These are phyloP conservation scores for Zaprionus africanus DNA, from an alignment of 1,140 invertebrate species.

Conservation along the genomic window DNA sequence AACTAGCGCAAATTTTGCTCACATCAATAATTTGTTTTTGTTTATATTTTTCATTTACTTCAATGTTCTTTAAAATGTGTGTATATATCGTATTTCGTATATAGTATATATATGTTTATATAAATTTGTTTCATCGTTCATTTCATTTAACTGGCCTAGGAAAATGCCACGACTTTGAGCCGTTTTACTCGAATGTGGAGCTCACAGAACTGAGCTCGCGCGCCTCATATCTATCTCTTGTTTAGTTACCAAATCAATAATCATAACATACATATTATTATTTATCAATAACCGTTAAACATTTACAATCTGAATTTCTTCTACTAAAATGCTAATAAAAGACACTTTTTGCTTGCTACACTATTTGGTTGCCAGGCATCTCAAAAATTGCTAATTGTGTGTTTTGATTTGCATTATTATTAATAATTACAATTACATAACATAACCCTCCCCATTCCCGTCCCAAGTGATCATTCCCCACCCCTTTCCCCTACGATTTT, in stretches of 20 bases:
- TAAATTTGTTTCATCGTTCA: constrained; percentile 35
- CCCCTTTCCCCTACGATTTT: constrained; percentile 9
- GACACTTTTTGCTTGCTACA: constrained; percentile 65
- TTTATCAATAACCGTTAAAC: constrained; percentile 20
- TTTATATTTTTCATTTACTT: not conserved
- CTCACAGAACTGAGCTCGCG: constrained; percentile 67
- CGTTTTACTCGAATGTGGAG: constrained; percentile 44
- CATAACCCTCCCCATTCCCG: not conserved
- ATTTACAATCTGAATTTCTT: constrained; percentile 58
- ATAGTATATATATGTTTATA: not conserved
- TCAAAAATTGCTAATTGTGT: constrained; percentile 52
- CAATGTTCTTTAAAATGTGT: constrained; percentile 1
- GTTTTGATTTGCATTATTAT: constrained; percentile 24
- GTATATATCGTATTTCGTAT: constrained; percentile 11
- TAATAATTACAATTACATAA: constrained; percentile 24
- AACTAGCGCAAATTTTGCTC: constrained; percentile 67
- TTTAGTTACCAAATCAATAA: constrained; percentile 7
- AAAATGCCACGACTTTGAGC: constrained; percentile 77
- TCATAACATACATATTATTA: constrained; percentile 15
- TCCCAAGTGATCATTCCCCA: not conserved
- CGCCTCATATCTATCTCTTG: not conserved
- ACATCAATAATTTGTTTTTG: constrained; percentile 43
- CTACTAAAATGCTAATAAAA: constrained; percentile 72
- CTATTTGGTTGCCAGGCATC: constrained; percentile 42
- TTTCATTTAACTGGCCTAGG: constrained; percentile 52